These are phyloP conservation scores for Anoplius nigerrimus DNA, from an alignment of 2,888 invertebrate species.

Conservation along the genomic window DNA sequence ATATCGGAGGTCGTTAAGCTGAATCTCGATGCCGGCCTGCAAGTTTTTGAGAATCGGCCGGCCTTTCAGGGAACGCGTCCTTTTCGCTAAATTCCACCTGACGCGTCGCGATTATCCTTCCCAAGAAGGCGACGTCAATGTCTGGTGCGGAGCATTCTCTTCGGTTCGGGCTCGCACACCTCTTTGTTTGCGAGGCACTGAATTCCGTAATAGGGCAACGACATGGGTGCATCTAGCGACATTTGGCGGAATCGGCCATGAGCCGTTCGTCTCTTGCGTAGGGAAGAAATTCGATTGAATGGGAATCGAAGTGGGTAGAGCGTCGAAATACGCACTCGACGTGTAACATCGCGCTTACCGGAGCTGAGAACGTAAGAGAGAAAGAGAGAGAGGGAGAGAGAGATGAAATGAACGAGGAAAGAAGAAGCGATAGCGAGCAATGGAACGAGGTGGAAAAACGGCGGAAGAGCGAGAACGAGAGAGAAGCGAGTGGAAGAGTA, in stretches of 20 bases:
- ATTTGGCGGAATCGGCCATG: constrained; percentile 7
- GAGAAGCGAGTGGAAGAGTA: constrained; percentile 21
- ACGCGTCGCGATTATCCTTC: too few relatives aligned
- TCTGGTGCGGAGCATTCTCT: too few relatives aligned
- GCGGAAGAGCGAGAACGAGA: not conserved
- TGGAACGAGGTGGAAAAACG: not conserved
- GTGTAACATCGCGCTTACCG: constrained; percentile 30
- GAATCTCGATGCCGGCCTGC: too few relatives aligned
- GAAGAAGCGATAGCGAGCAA: not conserved
- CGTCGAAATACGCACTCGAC: constrained; percentile 44
- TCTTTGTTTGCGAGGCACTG: too few relatives aligned
- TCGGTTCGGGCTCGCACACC: too few relatives aligned
- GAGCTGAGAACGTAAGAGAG: too few relatives aligned
- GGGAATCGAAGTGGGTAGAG: constrained; percentile 44
- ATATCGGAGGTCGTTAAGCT: too few relatives aligned
- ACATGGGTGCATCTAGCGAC: not conserved
- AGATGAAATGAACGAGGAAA: constrained; percentile 1
- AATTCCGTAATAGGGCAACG: constrained; percentile 1
- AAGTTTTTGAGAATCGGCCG: too few relatives aligned
- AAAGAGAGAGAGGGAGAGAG: too few relatives aligned
- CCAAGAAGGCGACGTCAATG: too few relatives aligned
- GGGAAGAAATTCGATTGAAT: constrained; percentile 52
- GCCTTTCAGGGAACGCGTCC: too few relatives aligned
- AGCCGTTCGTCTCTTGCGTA: constrained; percentile 22
- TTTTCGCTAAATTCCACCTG: too few relatives aligned